phyloP scores from a whole-genome alignment of 2,888 invertebrate species.

The Spodoptera picta region DNA sequence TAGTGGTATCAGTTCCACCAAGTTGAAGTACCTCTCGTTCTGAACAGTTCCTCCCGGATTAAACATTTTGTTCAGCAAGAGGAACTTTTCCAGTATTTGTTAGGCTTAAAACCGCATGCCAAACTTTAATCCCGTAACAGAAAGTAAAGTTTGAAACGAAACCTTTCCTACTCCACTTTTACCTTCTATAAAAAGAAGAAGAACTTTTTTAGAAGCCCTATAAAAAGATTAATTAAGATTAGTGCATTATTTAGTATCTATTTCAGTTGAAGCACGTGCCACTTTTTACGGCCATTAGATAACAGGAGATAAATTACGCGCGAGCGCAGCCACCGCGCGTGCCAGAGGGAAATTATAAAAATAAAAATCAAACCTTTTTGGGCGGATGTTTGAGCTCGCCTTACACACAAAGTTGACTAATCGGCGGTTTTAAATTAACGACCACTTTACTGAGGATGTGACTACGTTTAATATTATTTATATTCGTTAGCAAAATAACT shows the following conservation, averaged over 20 bases:
- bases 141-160: slow-evolving; percentile 13
- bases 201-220: slow-evolving; percentile 26
- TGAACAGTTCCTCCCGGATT: slow-evolving; percentile 21
- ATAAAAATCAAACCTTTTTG: slow-evolving; percentile 44
- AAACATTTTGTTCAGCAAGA: slow-evolving; percentile 21
- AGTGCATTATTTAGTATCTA: slow-evolving; percentile 55
- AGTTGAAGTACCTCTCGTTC: slow-evolving; percentile 13
- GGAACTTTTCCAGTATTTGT: slow-evolving; percentile 18
- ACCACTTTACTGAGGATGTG: slow-evolving; percentile 38
- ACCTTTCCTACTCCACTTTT: too few relatives aligned
- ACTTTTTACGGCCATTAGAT: slow-evolving; percentile 77
- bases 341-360: slow-evolving; percentile 53
- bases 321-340: slow-evolving; percentile 51
- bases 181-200: too few relatives aligned
- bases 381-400: slow-evolving; percentile 49
- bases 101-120: not conserved
- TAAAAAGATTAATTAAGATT: slow-evolving; percentile 40
- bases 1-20: not conserved
- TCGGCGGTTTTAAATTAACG: slow-evolving; percentile 21
- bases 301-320: slow-evolving; percentile 72
- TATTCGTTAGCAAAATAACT: slow-evolving; percentile 1
- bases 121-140: slow-evolving; percentile 11
- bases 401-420: slow-evolving; percentile 47
- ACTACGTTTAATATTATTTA: slow-evolving; percentile 13
- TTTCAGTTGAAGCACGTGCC: slow-evolving; percentile 71